Base-by-base conservation (phyloP, 2,113 vertebrate genomes). In the Notiomystis cincta region DNA sequence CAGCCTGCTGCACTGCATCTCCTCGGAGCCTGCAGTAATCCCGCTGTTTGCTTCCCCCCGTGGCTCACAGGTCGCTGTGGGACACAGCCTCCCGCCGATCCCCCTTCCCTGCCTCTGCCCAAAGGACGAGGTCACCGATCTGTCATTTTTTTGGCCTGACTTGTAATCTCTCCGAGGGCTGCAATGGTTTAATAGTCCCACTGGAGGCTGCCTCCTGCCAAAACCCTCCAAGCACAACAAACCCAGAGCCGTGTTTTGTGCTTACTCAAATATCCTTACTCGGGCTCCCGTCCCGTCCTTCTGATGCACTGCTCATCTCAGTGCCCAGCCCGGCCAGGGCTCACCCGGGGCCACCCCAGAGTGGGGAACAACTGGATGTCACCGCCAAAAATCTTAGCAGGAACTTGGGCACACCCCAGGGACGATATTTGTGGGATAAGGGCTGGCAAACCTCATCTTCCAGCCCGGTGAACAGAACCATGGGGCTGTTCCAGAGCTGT, bases 41-140 rank as follows among this genome's bases (percentile, higher is more conserved):
- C 79, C 11, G 8, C 31, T 33, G 4, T 15, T 50, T 69, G 38
- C 15, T 56, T 60, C 6, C 7, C 5, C 21, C 44, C 22, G 0
- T 0, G 2, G 57, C 30, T 50, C 81, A 27, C 45, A 0, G 2
- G 3, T 15, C 23, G 7, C 61, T 0, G 13, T 25, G 70, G 54
- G 37, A 77, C 19, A 1, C 17, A 33, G 38, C 2, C 17, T 54
- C 33, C 51, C 5, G 0, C 22, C 3, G 4, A 6, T 27, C 22
- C 25, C 67, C 48, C 16, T 56, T 40, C n/a, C 23, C 69, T 6
- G 16, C 30, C 33, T 13, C 69, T 75, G 64, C 51, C 1, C 0
- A 38, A 51, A 40, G 57, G 10, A 54, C 16, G 3, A 76, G 67
- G 25, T 37, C 62, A 61, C 10, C 13, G 6, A 11, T 38, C 8